phyloP scores from a whole-genome alignment of 2,113 vertebrate genomes.

The Odontophorus gujanensis region DNA sequence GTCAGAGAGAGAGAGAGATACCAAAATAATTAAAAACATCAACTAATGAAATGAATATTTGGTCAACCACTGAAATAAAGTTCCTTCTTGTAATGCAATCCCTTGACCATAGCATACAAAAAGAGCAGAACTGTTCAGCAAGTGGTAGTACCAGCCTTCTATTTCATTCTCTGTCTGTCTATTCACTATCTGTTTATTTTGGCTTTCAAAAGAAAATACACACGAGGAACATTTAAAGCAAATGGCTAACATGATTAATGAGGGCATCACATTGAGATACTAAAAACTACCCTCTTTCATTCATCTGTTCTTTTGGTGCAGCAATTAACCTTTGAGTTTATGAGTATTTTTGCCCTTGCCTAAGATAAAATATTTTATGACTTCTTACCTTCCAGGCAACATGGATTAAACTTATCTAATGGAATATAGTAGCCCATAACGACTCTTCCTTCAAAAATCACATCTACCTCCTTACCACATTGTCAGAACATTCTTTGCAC shows the following conservation, averaged over 20 bases:
- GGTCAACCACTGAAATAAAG: neutral
- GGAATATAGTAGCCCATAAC: slow-evolving; percentile 75
- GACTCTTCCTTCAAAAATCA: slow-evolving; percentile 70
- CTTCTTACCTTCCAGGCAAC: slow-evolving; percentile 82
- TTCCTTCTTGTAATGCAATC: neutral
- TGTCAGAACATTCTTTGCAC: slow-evolving; percentile 61
- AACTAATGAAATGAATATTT: neutral
- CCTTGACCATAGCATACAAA: neutral
- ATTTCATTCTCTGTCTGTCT: slow-evolving; percentile 61
- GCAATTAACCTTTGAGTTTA: slow-evolving; percentile 87
- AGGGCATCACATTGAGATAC: slow-evolving; percentile 67
- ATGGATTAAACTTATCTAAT: slow-evolving; percentile 79
- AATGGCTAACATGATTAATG: slow-evolving; percentile 77
- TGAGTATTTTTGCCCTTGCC: slow-evolving; percentile 81
- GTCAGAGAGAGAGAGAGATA: neutral
- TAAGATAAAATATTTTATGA: slow-evolving; percentile 83
- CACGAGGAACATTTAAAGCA: slow-evolving; percentile 64
- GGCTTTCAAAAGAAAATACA: slow-evolving; percentile 66
- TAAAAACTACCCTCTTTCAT: slow-evolving; percentile 81
- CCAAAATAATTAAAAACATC: neutral
- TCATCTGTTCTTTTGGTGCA: slow-evolving; percentile 78
- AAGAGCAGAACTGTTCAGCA: neutral
- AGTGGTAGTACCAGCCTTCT: neutral
- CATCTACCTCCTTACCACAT: slow-evolving; percentile 53
- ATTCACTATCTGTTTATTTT: slow-evolving; percentile 39